Evolutionary conservation across 2,113 vertebrate species (phyloP).

Genomic region (Protomyctophum bolini): DNA sequence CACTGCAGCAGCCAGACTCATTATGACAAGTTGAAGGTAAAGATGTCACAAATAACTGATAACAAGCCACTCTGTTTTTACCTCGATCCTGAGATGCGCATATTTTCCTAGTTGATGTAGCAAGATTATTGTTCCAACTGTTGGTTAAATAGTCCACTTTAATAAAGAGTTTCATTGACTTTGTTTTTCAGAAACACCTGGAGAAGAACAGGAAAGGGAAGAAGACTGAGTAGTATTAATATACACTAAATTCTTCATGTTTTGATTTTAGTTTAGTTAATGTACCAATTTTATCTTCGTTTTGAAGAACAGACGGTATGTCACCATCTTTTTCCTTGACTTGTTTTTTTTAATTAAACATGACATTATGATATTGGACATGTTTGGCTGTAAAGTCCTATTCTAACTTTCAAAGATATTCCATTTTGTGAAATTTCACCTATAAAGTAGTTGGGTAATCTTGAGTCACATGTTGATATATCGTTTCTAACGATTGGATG

Average conservation of each 20-base stretch:
- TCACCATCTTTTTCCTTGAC: no score
- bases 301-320: no score
- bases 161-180: neutral
- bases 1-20: conserved; percentile 96
- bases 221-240: conserved; percentile 9
- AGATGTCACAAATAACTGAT: neutral
- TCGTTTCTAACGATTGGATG: no score
- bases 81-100: neutral
- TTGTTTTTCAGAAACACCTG: conserved; percentile 73
- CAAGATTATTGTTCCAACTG: neutral
- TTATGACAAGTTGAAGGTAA: conserved; percentile 96
- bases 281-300: no score
- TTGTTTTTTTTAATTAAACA: neutral
- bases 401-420: no score
- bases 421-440: no score
- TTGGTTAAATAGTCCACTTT: neutral
- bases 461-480: no score
- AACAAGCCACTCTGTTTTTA: no score
- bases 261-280: no score
- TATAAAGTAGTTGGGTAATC: no score
- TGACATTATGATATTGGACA: neutral
- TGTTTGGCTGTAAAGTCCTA: no score
- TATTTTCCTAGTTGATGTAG: neutral
- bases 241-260: no score
- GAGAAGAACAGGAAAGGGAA: conserved; percentile 69